Conservation (phyloP, 1,140 invertebrate genomes). For the Elymnias hypermnestra region DNA sequence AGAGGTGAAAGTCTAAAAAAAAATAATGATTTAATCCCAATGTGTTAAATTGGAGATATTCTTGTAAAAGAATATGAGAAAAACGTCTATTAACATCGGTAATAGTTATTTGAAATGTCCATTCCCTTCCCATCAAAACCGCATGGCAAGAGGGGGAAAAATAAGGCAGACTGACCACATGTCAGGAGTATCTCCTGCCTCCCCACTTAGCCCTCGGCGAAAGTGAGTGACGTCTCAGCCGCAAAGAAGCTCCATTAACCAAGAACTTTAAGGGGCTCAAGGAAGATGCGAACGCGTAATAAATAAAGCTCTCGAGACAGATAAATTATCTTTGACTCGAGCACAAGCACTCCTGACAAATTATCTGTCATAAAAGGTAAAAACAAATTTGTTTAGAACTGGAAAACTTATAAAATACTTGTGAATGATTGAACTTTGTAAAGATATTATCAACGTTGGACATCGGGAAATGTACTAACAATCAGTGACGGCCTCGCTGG, state of each 20-base stretch:
- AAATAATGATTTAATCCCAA: too few relatives aligned
- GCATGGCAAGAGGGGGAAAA: slow-evolving; percentile 40
- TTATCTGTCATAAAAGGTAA: slow-evolving; percentile 70
- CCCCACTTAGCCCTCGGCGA: slow-evolving; percentile 21
- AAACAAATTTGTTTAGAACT: slow-evolving; percentile 62
- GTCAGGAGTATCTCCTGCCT: slow-evolving; percentile 20
- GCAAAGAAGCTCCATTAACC: slow-evolving; percentile 69
- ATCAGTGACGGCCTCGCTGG: too few relatives aligned
- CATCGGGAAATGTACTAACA: too few relatives aligned
- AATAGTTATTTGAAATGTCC: slow-evolving; percentile 28
- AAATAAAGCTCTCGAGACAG: slow-evolving; percentile 73
- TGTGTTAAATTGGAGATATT: slow-evolving; percentile 1
- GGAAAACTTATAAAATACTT: slow-evolving; percentile 29
- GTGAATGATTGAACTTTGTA: slow-evolving; percentile 32
- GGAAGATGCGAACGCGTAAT: slow-evolving; percentile 69
- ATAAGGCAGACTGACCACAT: slow-evolving; percentile 45
- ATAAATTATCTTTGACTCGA: slow-evolving; percentile 75
- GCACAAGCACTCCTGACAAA: slow-evolving; percentile 67
- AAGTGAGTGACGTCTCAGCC: slow-evolving; percentile 56
- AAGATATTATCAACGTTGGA: too few relatives aligned
- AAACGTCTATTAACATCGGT: slow-evolving; percentile 14
- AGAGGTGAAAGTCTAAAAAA: too few relatives aligned
- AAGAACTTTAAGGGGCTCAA: slow-evolving; percentile 68
- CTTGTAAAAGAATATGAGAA: slow-evolving; percentile 5
- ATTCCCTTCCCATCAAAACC: slow-evolving; percentile 41